Evolutionary conservation across 2,888 invertebrate species (phyloP).

Genomic region (Lucinisca nassula): DNA sequence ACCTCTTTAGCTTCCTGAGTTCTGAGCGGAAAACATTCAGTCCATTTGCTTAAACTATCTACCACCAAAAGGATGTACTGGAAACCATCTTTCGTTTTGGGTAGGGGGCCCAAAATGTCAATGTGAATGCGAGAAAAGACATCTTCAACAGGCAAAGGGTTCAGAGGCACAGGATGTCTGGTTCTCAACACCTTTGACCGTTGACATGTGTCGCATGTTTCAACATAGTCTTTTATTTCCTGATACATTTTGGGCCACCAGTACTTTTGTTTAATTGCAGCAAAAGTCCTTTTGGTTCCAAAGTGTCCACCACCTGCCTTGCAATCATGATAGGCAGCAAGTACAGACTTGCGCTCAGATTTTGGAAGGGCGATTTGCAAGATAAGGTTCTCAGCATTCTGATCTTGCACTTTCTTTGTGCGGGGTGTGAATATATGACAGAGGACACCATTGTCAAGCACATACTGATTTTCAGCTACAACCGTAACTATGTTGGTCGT

Average conservation of each 20-base stretch:
- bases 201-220: slow-evolving; percentile 47
- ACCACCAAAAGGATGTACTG: slow-evolving; percentile 57
- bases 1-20: slow-evolving; percentile 64
- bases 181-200: background rate
- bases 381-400: slow-evolving; percentile 5
- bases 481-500: slow-evolving; percentile 15
- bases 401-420: slow-evolving; percentile 7
- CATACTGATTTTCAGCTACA: slow-evolving; percentile 51
- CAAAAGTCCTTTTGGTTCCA: slow-evolving; percentile 34
- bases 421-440: slow-evolving; percentile 43
- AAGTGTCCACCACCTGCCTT: slow-evolving; percentile 56
- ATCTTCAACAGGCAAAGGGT: slow-evolving; percentile 42
- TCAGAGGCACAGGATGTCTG: slow-evolving; percentile 29
- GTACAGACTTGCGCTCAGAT: background rate
- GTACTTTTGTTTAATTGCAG: slow-evolving; percentile 38
- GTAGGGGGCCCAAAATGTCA: slow-evolving; percentile 57
- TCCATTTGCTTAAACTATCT: slow-evolving; percentile 64
- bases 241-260: slow-evolving; percentile 66
- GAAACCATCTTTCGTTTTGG: slow-evolving; percentile 56
- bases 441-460: slow-evolving; percentile 29
- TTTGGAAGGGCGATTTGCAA: slow-evolving; percentile 27
- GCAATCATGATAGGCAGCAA: slow-evolving; percentile 48
- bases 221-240: slow-evolving; percentile 44
- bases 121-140: slow-evolving; percentile 48
- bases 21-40: slow-evolving; percentile 63